Base-by-base conservation (phyloP, 2,113 vertebrate genomes). In the Xiphophorus hellerii region DNA sequence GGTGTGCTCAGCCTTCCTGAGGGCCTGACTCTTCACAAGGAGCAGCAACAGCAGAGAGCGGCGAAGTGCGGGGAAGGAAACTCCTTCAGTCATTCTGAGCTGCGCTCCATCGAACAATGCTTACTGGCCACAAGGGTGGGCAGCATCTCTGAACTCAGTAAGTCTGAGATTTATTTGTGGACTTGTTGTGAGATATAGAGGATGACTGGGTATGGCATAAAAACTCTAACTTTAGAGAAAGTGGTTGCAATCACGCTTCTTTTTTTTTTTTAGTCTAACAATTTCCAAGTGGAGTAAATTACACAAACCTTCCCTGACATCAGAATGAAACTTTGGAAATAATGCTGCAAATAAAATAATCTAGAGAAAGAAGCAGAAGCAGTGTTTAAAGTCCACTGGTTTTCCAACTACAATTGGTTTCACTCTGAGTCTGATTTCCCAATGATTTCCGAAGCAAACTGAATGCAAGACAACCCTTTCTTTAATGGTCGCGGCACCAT, bases 131-230 rank as follows among this genome's bases (percentile, higher is more conserved):
- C 97, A 0, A 96, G 96, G 0, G 98, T 99, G 88, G 98, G 98
- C 85, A 98, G 97, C 94, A 97, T 99, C 64, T 93, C 97, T 0
- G 98, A 99, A 73, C 97, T 99, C 93, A 99, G 98, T 99, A 92
- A 99, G 98, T 90, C 1, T 10, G 69, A 27, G 58, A 10, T 69
- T 35, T 74, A 0, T 48, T 33, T 64, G 28, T 60, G 17, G 27
- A 37, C 20, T 39, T 25, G 13, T 30, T 42, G 27, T 20, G 51
- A 61, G 48, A 54, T 10, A 25, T 54, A 35, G 30, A 25, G 31
- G 12, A 65, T 33, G 3, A n/a, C 4, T 37, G 64, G 11, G 22
- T n/a, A 25, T 39, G 20, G n/a, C 51, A 25, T 58, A n/a, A 58
- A 58, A n/a, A 58, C 25, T 25, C 51, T n/a, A 25, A n/a, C 2